Conservation (phyloP, 2,888 invertebrate species). For the Calephelis perditalis region DNA sequence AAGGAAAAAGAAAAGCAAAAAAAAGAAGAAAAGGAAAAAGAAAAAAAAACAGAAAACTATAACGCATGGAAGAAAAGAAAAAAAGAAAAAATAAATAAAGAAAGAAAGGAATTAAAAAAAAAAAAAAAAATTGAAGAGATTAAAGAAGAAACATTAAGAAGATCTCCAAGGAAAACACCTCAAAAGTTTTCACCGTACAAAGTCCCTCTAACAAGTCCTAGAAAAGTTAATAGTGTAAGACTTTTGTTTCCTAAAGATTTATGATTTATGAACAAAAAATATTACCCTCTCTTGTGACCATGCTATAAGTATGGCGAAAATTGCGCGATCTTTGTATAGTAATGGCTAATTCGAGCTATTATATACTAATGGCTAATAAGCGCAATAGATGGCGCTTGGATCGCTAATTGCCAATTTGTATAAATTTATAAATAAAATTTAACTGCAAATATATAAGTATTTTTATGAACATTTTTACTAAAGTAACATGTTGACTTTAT, state of each 20-base stretch:
- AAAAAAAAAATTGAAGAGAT: constrained; percentile 25
- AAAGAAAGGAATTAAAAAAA: constrained; percentile 41
- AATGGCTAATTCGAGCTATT: too few species aligned
- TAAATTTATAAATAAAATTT: too few species aligned
- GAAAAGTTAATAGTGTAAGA: constrained; percentile 43
- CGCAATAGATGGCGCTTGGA: too few species aligned
- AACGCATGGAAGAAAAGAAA: constrained; percentile 80
- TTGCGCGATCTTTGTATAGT: too few species aligned
- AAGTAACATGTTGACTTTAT: too few species aligned
- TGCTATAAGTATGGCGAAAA: too few species aligned
- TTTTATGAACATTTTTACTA: too few species aligned
- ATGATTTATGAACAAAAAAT: constrained; percentile 26
- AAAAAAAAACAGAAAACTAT: constrained; percentile 72
- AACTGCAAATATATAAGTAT: too few species aligned
- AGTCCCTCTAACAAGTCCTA: constrained; percentile 33
- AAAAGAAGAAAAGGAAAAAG: constrained; percentile 36
- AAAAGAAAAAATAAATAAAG: constrained; percentile 65
- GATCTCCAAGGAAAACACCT: constrained; percentile 38
- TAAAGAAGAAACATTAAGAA: constrained; percentile 21
- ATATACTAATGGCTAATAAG: too few species aligned
- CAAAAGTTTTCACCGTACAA: constrained; percentile 58
- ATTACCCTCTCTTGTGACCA: too few species aligned
- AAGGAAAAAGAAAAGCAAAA: constrained; percentile 42
- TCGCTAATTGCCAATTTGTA: too few species aligned
- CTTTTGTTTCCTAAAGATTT: constrained; percentile 50